phyloP scores from a whole-genome alignment of 2,113 vertebrate species.

The Pontoporia blainvillei region DNA sequence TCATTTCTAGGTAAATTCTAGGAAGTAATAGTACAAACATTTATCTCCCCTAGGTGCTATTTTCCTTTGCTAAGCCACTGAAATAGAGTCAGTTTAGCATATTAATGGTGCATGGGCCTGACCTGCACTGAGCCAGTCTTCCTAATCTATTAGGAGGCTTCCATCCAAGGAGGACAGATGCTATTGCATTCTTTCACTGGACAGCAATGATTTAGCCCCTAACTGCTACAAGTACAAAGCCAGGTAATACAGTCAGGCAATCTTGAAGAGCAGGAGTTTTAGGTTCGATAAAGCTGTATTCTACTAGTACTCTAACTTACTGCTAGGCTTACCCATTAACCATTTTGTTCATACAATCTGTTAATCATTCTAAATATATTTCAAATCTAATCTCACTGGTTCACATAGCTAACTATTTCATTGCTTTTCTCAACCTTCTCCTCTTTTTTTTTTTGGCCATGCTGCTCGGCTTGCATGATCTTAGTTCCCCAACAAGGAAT shows the following conservation, averaged over 20 bases:
- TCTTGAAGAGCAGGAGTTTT: not conserved
- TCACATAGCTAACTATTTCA: not conserved
- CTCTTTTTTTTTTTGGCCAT: not conserved
- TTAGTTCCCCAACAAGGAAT: no score
- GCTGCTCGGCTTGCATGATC: no score
- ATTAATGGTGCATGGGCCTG: not conserved
- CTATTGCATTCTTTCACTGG: not conserved
- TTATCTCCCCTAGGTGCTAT: not conserved
- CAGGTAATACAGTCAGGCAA: not conserved
- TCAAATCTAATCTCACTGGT: constrained; percentile 20
- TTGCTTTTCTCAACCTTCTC: not conserved
- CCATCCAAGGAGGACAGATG: not conserved
- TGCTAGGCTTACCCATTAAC: not conserved
- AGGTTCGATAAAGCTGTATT: not conserved
- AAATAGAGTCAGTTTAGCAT: not conserved
- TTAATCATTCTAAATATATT: constrained; percentile 28
- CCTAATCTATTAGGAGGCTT: not conserved
- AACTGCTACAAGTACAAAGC: not conserved
- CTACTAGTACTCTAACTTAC: constrained; percentile 19
- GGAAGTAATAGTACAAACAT: not conserved
- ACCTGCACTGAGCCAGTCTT: not conserved
- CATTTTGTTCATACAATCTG: not conserved
- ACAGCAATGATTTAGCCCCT: not conserved
- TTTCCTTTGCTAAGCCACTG: not conserved
- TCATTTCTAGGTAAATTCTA: not conserved